Evolutionary conservation across 1,140 invertebrate genomes (phyloP), one percentile per base, ranked within the genome.

Genomic region (Apis cerana): DNA sequence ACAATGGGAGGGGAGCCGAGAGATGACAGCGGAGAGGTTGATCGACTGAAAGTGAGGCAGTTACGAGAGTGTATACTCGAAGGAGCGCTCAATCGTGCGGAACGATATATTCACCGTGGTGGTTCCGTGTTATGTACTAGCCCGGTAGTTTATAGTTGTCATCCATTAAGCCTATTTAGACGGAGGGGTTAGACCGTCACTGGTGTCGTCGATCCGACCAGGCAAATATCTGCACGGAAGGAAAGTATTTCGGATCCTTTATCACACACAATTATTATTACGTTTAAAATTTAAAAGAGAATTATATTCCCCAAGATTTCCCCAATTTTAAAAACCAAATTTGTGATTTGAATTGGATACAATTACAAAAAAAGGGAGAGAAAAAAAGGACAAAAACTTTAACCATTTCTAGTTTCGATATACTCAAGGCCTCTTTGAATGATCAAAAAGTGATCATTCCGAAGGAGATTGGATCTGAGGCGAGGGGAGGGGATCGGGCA

Each of bases 81-180:
- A 79, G 82, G 43, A 67, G 62, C 58, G 81, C 50, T 91, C 87
- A 89, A 91, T 91, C 89, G 90, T 85, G 90, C 85, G 90, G 88
- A 89, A 91, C 90, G 90, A 89, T 88, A 89, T 88, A 88, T 87
- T 84, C 88, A 74, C 83, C 75, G 80, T 84, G 77, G 75, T 82
- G 86, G 85, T 89, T 88, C 87, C 82, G 75, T 87, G 88, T 89
- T 90, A 90, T 87, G 86, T 80, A 85, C 84, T 88, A 80, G 62
- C 74, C 78, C 82, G 84, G 85, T 88, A 91, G 88, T 91, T 91
- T 90, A 90, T 91, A 90, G 88, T 89, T 89, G 88, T 90, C 89
- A 89, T 89, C 89, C 79, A 87, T 90, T 90, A 89, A 90, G 87
- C 69, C 85, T 76, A 85, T 90, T 89, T 89, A 89, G 83, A 89